Base-by-base conservation (phyloP, 1,140 invertebrate species). In the Hydropsyche tenuis region DNA sequence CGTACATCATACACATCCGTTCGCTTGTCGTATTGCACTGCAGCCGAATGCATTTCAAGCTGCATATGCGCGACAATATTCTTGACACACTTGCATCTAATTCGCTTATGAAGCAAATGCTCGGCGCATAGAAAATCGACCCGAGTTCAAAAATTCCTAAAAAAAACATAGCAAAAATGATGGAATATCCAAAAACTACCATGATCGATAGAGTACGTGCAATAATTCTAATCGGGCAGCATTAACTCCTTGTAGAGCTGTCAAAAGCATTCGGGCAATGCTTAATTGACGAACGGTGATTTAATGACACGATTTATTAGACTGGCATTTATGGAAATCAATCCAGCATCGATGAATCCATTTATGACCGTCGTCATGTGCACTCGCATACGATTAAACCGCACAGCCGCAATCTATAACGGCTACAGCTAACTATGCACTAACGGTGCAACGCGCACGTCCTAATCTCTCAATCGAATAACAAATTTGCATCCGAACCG, bases 401-500 rank as follows among this genome's bases (percentile, higher is more conserved):
- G 22, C 22, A 60, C 2, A 20, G 16, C 22, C 51, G 5, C 20
- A 20, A 6, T 14, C 20, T 12, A 43, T 16, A 53, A 20, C 51
- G 18, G 51, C 22, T 3, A n/a, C 51, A 12, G n/a, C 18, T 16
- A 18, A 37, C 30, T 37, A 37, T 37, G 30, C 30, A 9, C 30
- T 9, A 37, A 37, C 3, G 3, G 30, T n/a, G n/a, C n/a, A n/a
- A n/a, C 51, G 3, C 51, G 11, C 7, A 23, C 18, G 56, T 60
- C 27, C 65, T 73, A 73, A 73, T 73, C 65, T 69, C 64, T 46
- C 45, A 76, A 76, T 76, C 72, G 75, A 76, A 73, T 76, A 72
- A 72, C 75, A 70, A 73, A 76, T 76, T 76, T 73, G 71, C 75
- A 73, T 73, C 75, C 64, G 63, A 72, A 70, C 75, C 66, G 42